A percentile compares a stretch with the other conserved stretches of the same genome.
These are phyloP conservation scores for Quadroppia sp. DNA, from an alignment of 2,888 invertebrate genomes.

Conservation along the genomic window DNA sequence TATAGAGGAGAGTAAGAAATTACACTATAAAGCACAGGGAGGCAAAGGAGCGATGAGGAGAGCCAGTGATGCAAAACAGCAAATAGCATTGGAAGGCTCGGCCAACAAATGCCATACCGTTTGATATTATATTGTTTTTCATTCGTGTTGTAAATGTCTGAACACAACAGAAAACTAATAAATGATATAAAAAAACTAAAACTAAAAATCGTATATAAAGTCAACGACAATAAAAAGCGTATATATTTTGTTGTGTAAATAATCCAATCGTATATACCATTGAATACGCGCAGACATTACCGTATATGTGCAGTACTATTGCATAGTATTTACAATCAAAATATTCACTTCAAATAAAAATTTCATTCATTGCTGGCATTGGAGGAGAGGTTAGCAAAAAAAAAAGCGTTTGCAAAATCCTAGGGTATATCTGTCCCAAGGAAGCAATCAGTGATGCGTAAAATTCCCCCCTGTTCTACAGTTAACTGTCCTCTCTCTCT, in stretches of 20 bases:
- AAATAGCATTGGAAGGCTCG: background rate
- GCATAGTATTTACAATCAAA: background rate
- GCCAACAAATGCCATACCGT: background rate
- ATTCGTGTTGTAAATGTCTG: too few relatives aligned
- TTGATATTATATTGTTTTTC: background rate
- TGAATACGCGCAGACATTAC: too few relatives aligned
- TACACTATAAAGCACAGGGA: background rate
- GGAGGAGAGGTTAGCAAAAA: background rate
- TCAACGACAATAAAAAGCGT: too few relatives aligned
- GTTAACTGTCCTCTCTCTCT: background rate
- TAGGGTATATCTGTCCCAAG: constrained; percentile 19
- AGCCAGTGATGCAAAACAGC: constrained; percentile 1
- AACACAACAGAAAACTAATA: too few relatives aligned
- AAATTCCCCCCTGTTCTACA: background rate
- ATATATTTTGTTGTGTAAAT: too few relatives aligned
- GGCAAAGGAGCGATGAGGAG: background rate
- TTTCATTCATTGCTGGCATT: background rate
- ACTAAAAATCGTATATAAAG: too few relatives aligned
- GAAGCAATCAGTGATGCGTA: constrained; percentile 21
- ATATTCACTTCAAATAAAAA: constrained; percentile 10
- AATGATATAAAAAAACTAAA: too few relatives aligned
- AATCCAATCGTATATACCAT: too few relatives aligned
- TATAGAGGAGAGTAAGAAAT: background rate
- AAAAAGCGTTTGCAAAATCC: background rate
- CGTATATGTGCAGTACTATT: too few relatives aligned